Conservation (phyloP, 2,113 vertebrate species). For the Phalacrocorax pelagicus region DNA sequence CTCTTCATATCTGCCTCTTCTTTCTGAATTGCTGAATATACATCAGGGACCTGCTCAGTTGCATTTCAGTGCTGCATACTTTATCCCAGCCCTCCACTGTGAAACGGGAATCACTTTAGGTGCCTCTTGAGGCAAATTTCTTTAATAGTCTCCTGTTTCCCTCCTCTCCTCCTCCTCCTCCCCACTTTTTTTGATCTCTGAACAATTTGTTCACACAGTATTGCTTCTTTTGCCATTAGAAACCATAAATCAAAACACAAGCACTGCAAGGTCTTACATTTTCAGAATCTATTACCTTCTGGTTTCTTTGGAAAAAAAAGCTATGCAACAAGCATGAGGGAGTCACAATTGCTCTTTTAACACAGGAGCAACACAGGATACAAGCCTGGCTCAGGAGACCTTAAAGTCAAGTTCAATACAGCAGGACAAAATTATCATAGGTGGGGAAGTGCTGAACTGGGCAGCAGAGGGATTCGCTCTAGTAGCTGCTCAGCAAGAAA, state of each 20-base stretch:
- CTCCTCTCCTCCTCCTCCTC: background rate
- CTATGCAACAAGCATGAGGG: background rate
- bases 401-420: background rate
- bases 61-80: background rate
- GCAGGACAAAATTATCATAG: background rate
- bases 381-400: background rate
- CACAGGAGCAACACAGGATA: background rate
- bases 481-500: background rate
- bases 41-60: background rate
- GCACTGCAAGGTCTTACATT: background rate
- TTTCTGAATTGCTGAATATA: background rate
- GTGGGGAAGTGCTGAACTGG: background rate
- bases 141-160: background rate
- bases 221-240: background rate
- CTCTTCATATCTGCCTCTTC: background rate
- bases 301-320: background rate
- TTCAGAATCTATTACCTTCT: background rate
- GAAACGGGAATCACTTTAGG: background rate
- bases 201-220: background rate
- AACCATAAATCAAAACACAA: conserved; percentile 15
- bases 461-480: background rate
- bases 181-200: background rate
- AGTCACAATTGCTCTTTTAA: background rate
- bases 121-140: background rate
- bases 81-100: background rate